Conservation (phyloP, 2,797 vertebrate genomes). For the Enteromius paludinosus region DNA sequence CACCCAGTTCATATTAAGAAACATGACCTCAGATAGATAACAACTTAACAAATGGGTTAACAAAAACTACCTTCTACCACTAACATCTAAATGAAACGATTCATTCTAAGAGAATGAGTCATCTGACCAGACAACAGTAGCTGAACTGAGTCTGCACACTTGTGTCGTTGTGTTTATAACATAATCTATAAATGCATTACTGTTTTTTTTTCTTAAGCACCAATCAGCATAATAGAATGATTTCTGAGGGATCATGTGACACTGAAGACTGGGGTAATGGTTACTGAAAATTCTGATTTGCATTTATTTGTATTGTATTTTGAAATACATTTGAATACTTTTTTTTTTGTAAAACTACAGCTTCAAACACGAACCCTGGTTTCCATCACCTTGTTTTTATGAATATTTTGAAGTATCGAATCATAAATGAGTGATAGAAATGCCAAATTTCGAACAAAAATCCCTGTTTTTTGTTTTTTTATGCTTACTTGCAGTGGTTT, state of each 20-base stretch:
- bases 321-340: background rate
- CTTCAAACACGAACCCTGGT: background rate
- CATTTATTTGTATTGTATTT: no score
- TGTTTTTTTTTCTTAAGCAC: background rate
- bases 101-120: background rate
- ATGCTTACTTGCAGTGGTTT: background rate
- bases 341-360: background rate
- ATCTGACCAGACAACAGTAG: background rate
- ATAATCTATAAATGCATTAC: background rate
- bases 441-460: rapidly evolving
- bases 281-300: background rate
- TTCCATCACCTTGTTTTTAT: background rate
- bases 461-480: background rate
- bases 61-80: background rate
- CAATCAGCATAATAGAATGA: background rate
- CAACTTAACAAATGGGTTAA: background rate
- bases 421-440: background rate
- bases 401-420: background rate
- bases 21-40: background rate
- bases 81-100: background rate
- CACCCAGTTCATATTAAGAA: background rate
- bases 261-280: background rate
- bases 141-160: background rate
- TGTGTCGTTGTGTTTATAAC: background rate
- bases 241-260: background rate